Evolutionary conservation across 1,140 invertebrate genomes (phyloP).

Genomic region (Oppia nitens): DNA sequence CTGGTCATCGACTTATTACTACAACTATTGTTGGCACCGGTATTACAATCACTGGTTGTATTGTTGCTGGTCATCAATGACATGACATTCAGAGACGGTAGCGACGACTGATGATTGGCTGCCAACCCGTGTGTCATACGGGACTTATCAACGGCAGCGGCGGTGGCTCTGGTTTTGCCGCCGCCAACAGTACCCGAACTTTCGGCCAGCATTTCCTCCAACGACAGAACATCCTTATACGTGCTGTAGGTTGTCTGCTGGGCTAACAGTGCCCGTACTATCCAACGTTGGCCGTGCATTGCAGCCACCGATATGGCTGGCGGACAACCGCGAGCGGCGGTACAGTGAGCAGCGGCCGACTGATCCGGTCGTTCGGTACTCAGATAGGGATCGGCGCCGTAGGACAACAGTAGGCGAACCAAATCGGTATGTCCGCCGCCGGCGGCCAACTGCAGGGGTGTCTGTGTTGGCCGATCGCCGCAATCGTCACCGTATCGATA

Average conservation of each 20-base stretch:
- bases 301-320: constrained; percentile 71
- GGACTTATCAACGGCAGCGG: not conserved
- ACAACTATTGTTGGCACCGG: too few species aligned
- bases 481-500: not conserved
- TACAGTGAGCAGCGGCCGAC: constrained; percentile 57
- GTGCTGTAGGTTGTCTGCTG: constrained; percentile 45
- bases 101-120: not conserved
- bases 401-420: constrained; percentile 47
- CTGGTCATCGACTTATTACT: too few species aligned
- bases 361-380: constrained; percentile 37
- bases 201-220: constrained; percentile 78
- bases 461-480: constrained; percentile 22
- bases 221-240: constrained; percentile 58
- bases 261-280: constrained; percentile 55
- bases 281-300: constrained; percentile 56
- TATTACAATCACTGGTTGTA: too few species aligned
- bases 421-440: constrained; percentile 58
- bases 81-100: too few species aligned
- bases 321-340: constrained; percentile 28
- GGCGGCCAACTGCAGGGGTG: constrained; percentile 60
- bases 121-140: not conserved
- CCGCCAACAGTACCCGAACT: too few species aligned
- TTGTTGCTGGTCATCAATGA: too few species aligned
- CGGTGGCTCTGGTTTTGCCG: constrained; percentile 33
- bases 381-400: constrained; percentile 53